Base-by-base conservation (phyloP, 2,888 invertebrate genomes). In the Lithophane ornitopus region DNA sequence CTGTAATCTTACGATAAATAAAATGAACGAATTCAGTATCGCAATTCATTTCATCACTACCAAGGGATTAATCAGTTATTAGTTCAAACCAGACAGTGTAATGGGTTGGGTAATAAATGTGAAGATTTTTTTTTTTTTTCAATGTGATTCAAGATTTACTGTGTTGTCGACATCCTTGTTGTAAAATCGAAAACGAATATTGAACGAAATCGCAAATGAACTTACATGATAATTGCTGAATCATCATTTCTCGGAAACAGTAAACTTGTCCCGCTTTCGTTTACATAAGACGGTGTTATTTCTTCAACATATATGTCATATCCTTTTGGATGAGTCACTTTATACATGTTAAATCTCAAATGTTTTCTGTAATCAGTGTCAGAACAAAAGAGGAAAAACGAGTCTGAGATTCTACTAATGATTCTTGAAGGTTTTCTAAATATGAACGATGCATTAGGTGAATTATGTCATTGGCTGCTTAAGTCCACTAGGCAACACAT, bases 231-330 rank as follows among this genome's bases (percentile, higher is more conserved):
- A 80, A 76, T 62, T 65, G 63, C 68, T 81, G 85, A 84, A 49
- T 85, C 85, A 76, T 69, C 34, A 54, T 52, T 68, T 70, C 66
- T 76, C 52, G 49, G 70, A 73, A 76, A 73, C 68, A 14, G 67
- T 69, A 69, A 22, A 63, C 54, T 77, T 70, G 78, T 74, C 56
- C 84, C 62, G 82, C 82, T 82, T 86, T 86, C 74, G 68, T 87
- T 78, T 79, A 80, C 74, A 71, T 78, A 73, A 78, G 73, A 67
- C 54, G 28, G 66, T 67, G 71, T 76, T 74, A 67, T 72, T 85
- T 78, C 67, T 63, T 34, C 14, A 58, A 67, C 46, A 67, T 52
- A 65, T 46, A 41, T 34, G 19, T 59, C n/a, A 6, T 63, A 81
- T 84, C 54, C 66, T 78, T 71, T 54, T 77, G 22, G 12, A 72